Evolutionary conservation across 2,113 vertebrate genomes (phyloP), one percentile per base, ranked within the genome.

Genomic region (Sorex fumeus): DNA sequence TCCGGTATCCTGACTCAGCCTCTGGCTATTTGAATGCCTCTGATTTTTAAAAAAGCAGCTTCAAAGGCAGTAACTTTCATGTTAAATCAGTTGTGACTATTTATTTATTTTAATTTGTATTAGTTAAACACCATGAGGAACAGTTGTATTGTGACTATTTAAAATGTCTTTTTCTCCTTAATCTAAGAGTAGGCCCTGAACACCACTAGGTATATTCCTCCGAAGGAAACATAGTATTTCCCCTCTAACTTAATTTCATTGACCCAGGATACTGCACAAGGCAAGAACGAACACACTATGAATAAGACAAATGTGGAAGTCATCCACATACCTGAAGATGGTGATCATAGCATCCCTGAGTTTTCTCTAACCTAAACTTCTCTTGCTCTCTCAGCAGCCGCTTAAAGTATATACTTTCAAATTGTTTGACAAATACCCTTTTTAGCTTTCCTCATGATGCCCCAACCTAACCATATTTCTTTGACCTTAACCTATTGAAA

Each of bases 331-430:
- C 27, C 50, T 87, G 27, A 74, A 66, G 32, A 32, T 36, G 34
- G 32, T 40, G 43, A 64, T 66, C 53, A 50, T 43, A 80, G 21
- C 40, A 72, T 47, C 28, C 43, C 57, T 74, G 50, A 74, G 40
- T 25, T 53, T 80, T 62, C 83, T 86, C 40, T 87, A 32, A 19
- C 12, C 21, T 69, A 32, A 87, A 64, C 11, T 72, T 66, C 36
- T 79, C n/a, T 79, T 64, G 4, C 80, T 74, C 67, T 53, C 74
- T 64, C 27, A 40, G 66, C 27, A 64, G 30, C 13, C 40, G 72
- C 72, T 87, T 72, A 87, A 72, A 45, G 15, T 43, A 80, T 36
- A 45, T 78, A 21, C 34, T 85, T 84, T 60, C 28, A 70, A 47
- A 57, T 78, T 70, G 77, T 81, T 60, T 60, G 57, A 60, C 84